Percentiles rank a stretch among this genome's conserved stretches.
Conservation (phyloP, 2,888 invertebrate genomes). For the Catocala sponsa region DNA sequence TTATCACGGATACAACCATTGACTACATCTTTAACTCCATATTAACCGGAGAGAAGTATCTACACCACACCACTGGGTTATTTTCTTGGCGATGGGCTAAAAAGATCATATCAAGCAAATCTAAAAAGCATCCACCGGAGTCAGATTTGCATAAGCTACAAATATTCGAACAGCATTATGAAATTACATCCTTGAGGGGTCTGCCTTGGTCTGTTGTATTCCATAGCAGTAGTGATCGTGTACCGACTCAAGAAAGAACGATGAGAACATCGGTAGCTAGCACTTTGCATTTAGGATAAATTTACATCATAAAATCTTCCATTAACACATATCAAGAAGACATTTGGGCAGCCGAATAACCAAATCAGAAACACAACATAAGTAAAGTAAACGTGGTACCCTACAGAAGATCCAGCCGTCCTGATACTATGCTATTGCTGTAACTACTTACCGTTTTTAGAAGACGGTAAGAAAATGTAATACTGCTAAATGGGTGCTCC, state of each 20-base stretch:
- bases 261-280: too few relatives aligned
- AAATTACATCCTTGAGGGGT: constrained; percentile 67
- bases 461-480: too few relatives aligned
- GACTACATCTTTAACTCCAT: constrained; percentile 77
- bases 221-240: constrained; percentile 39
- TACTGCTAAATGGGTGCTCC: too few relatives aligned
- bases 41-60: constrained; percentile 55
- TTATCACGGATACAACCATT: constrained; percentile 71
- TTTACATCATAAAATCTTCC: too few relatives aligned
- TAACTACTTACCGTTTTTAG: too few relatives aligned
- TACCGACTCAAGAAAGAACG: background rate
- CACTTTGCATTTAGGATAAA: too few relatives aligned
- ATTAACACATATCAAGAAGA: too few relatives aligned
- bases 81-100: constrained; percentile 47
- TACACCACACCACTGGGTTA: constrained; percentile 43
- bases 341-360: too few relatives aligned
- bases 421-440: too few relatives aligned
- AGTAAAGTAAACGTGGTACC: too few relatives aligned
- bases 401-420: too few relatives aligned
- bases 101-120: constrained; percentile 44
- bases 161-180: constrained; percentile 65
- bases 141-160: constrained; percentile 48
- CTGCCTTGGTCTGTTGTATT: constrained; percentile 83
- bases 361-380: too few relatives aligned
- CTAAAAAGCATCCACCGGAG: constrained; percentile 51